Base-by-base conservation (phyloP, 1,140 invertebrate species). In the Mizuhopecten yessoensis region DNA sequence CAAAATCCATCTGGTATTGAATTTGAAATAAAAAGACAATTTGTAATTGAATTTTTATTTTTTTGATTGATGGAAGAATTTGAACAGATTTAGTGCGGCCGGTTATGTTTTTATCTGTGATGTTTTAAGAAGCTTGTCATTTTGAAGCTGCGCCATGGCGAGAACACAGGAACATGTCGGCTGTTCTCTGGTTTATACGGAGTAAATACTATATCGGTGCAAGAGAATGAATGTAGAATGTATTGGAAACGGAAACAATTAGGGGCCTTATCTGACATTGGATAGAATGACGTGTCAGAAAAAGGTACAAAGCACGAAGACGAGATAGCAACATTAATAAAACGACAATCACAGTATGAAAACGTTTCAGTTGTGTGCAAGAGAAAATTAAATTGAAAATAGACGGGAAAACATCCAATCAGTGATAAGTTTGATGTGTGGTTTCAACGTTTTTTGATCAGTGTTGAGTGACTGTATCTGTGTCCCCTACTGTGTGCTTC, bases 161-260 rank as follows among this genome's bases (percentile, higher is more conserved):
- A 23, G 11, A 75, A 3, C 57, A 2, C n/a, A 75, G 57, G 11
- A 29, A 75, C 5, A 75, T n/a, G 36, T 39, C 5, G 13, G 36
- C 5, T 39, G 57, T 75, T 75, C 57, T 29, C 23, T 29, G 0
- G 57, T 75, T 29, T n/a, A n/a, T n/a, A 75, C 15, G 23, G 23
- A 17, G 57, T 49, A 75, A 75, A 75, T 75, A 29, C 23, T 17
- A 49, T 17, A 49, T 49, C 10, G 45, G 57, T 75, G 57, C 57
- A 29, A 75, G 23, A 29, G 23, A 29, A 75, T 75, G n/a, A 29
- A 75, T 75, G 57, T 29, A 5, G 57, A 75, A 75, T 75, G 17
- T 75, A 75, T 75, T n/a, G 57, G 57, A 75, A 75, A 75, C 57
- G 57, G 57, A 75, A 75, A 75, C 57, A 75, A 75, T 75, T 75